phyloP scores from a whole-genome alignment of 92 coral and sea anemone species.

The Galaxea fascicularis region DNA sequence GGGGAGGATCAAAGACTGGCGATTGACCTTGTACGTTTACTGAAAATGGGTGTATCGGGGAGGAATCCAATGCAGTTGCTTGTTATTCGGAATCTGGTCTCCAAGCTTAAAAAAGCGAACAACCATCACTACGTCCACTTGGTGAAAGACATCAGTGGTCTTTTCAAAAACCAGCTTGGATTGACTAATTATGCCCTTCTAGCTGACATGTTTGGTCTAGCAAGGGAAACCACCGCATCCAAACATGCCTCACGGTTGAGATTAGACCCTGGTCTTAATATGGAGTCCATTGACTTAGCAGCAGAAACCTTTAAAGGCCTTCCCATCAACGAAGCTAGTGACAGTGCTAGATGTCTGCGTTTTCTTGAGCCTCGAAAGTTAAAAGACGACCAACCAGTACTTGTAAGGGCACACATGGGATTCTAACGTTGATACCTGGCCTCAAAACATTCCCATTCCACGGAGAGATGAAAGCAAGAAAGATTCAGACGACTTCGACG shows the following conservation, averaged over 20 bases:
- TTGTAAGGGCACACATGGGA: conserved; percentile 46
- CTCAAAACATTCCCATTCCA: neutral
- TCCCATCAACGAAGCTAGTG: conserved; percentile 40
- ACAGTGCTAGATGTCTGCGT: conserved; percentile 48
- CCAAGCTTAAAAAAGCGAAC: conserved; percentile 25
- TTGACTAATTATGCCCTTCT: conserved; percentile 28
- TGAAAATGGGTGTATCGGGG: conserved; percentile 36
- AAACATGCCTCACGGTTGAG: conserved; percentile 7
- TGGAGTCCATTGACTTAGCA: neutral
- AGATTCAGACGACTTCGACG: conserved; percentile 54
- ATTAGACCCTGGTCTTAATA: conserved; percentile 36
- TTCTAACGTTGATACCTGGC: conserved; percentile 24
- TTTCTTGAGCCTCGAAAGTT: conserved; percentile 34
- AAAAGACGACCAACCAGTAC: conserved; percentile 23
- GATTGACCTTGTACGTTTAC: conserved; percentile 42
- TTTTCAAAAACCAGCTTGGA: conserved; percentile 39
- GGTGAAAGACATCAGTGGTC: conserved; percentile 42
- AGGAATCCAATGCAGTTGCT: conserved; percentile 40
- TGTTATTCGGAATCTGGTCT: conserved; percentile 29
- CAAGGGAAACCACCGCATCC: conserved; percentile 44
- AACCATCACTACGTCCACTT: conserved; percentile 23
- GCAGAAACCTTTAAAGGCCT: conserved; percentile 23
- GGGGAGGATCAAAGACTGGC: conserved; percentile 48
- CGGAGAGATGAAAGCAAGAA: neutral
- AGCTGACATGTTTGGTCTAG: conserved; percentile 45